Evolutionary conservation across 2,113 vertebrate species (phyloP).

Genomic region (Ahaetulla prasina): DNA sequence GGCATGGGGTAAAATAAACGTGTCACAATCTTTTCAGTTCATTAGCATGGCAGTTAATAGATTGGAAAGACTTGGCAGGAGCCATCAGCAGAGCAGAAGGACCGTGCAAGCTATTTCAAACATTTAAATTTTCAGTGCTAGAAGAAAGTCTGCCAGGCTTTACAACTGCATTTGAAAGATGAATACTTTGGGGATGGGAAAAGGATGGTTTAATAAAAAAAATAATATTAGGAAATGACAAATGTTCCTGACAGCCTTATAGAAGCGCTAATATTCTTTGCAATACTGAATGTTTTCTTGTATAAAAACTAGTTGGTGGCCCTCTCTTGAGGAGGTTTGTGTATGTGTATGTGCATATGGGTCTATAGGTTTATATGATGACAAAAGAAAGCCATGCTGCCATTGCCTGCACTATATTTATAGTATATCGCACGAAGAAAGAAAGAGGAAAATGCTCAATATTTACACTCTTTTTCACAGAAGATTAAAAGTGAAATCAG

Average conservation of each 20-base stretch:
- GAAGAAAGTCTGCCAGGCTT: background rate
- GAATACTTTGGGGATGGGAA: background rate
- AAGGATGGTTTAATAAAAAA: background rate
- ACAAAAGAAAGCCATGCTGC: background rate
- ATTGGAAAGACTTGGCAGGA: slow-evolving; percentile 4
- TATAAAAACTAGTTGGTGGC: background rate
- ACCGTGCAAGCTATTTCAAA: background rate
- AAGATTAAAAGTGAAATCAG: slow-evolving; percentile 22
- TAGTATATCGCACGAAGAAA: background rate
- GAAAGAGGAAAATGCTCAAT: background rate
- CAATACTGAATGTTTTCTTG: background rate
- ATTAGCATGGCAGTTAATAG: slow-evolving; percentile 1
- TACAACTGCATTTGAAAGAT: background rate
- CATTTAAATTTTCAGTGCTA: background rate
- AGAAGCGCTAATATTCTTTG: background rate
- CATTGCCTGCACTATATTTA: background rate
- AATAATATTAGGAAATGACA: background rate
- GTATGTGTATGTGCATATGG: background rate
- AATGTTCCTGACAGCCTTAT: background rate
- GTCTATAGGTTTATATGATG: background rate
- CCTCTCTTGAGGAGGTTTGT: background rate
- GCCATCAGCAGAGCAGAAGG: background rate
- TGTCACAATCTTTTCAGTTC: background rate
- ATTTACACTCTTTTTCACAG: background rate
- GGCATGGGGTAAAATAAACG: background rate